These are phyloP conservation scores for Istiophorus platypterus DNA, from an alignment of 2,113 vertebrate genomes.

Conservation along the genomic window DNA sequence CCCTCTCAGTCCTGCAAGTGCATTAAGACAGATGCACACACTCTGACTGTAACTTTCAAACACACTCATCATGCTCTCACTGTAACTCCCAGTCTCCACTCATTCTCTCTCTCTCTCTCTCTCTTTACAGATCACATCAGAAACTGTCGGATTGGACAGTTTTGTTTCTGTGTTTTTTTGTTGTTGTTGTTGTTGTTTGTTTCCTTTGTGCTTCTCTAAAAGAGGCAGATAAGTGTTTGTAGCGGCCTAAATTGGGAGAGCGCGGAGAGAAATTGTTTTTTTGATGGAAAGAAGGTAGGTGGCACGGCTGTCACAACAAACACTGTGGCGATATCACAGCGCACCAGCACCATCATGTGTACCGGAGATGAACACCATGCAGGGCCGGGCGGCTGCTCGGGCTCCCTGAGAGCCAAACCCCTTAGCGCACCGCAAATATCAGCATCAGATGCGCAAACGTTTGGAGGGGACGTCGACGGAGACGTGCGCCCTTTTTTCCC, in stretches of 20 bases:
- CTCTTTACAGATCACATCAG: constrained; percentile 51
- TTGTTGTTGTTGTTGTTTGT: too few species aligned
- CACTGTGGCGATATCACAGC: neutral
- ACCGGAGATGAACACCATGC: constrained; percentile 44
- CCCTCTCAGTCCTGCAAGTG: constrained; percentile 23
- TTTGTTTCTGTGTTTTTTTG: constrained; percentile 3
- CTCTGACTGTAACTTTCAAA: constrained; percentile 23
- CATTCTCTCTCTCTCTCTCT: neutral
- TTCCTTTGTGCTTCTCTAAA: constrained; percentile 36
- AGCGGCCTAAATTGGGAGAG: constrained; percentile 54
- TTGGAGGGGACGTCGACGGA: neutral
- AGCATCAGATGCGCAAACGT: neutral
- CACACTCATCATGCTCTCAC: constrained; percentile 2
- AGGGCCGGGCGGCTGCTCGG: neutral
- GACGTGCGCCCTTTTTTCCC: neutral
- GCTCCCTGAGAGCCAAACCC: neutral
- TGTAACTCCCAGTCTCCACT: constrained; percentile 16
- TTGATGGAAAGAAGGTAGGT: constrained; percentile 60
- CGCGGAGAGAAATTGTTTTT: constrained; percentile 62
- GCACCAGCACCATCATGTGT: constrained; percentile 79
- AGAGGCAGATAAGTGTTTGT: constrained; percentile 62
- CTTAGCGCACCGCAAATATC: neutral
- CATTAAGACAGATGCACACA: constrained; percentile 38
- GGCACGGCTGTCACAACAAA: constrained; percentile 53
- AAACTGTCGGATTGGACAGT: constrained; percentile 31